phyloP scores from a whole-genome alignment of 2,113 vertebrate species.

The Gopherus evgoodei region DNA sequence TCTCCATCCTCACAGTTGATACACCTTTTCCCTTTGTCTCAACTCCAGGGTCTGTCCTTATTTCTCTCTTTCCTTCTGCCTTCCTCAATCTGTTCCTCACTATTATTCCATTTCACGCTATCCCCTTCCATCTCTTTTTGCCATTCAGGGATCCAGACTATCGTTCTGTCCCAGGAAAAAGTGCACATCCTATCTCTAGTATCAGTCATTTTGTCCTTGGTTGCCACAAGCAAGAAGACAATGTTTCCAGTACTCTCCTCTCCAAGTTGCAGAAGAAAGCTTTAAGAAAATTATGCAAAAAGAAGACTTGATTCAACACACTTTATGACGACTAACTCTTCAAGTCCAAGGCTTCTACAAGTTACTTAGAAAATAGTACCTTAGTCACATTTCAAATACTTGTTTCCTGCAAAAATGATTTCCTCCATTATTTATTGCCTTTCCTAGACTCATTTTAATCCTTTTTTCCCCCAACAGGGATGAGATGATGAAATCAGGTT shows the following conservation, averaged over 20 bases:
- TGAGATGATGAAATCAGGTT: fast-evolving
- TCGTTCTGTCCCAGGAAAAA: background rate
- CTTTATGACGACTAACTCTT: background rate
- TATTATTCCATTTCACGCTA: background rate
- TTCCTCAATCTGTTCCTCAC: background rate
- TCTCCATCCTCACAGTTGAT: background rate
- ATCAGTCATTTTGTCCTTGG: background rate
- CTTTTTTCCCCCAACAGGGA: background rate
- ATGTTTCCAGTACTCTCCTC: background rate
- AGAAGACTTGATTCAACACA: background rate
- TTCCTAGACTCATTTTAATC: background rate
- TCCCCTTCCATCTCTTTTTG: background rate
- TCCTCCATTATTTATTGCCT: background rate
- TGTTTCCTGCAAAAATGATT: background rate
- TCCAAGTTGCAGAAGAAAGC: background rate
- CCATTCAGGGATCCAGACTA: background rate
- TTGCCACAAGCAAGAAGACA: background rate
- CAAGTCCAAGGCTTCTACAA: background rate
- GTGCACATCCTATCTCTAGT: background rate
- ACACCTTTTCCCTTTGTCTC: background rate
- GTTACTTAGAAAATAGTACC: background rate
- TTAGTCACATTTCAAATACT: background rate
- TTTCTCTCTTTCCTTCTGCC: background rate
- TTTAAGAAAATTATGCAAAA: background rate
- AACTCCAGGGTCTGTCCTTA: background rate